Evolutionary conservation across 2,113 vertebrate species (phyloP).

Genomic region (Uria lomvia): DNA sequence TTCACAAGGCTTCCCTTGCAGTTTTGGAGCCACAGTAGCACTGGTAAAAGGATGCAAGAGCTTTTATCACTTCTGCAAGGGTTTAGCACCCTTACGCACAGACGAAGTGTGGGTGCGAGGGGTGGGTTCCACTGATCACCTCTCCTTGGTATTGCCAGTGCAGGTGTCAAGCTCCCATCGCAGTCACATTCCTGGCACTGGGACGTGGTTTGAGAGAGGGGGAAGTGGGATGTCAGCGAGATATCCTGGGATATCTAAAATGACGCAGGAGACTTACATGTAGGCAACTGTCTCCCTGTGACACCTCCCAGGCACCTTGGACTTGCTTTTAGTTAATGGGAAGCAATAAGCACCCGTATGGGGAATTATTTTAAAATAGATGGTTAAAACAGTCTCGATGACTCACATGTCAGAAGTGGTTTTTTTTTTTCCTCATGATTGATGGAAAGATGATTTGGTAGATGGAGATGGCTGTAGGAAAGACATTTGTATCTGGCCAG

Average conservation of each 20-base stretch:
- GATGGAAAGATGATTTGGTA: background rate
- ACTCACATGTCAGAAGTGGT: background rate
- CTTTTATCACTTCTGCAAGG: background rate
- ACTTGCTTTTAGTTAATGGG: background rate
- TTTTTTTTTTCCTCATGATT: background rate
- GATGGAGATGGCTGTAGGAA: background rate
- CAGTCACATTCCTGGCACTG: too few relatives aligned
- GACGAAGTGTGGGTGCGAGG: fast-evolving
- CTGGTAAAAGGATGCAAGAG: background rate
- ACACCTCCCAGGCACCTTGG: background rate
- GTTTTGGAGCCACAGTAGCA: background rate
- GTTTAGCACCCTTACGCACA: background rate
- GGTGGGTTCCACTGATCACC: background rate
- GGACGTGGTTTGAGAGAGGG: background rate
- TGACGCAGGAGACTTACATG: background rate
- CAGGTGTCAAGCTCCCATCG: background rate
- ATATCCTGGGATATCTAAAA: background rate
- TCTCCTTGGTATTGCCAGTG: background rate
- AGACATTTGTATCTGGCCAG: background rate
- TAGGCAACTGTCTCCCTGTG: background rate
- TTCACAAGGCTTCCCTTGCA: background rate
- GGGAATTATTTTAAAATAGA: background rate
- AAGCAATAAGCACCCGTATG: background rate
- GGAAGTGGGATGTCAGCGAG: background rate
- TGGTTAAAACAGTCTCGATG: background rate